phyloP scores from a whole-genome alignment of 2,888 invertebrate species.

The Polymixis lichenea region DNA sequence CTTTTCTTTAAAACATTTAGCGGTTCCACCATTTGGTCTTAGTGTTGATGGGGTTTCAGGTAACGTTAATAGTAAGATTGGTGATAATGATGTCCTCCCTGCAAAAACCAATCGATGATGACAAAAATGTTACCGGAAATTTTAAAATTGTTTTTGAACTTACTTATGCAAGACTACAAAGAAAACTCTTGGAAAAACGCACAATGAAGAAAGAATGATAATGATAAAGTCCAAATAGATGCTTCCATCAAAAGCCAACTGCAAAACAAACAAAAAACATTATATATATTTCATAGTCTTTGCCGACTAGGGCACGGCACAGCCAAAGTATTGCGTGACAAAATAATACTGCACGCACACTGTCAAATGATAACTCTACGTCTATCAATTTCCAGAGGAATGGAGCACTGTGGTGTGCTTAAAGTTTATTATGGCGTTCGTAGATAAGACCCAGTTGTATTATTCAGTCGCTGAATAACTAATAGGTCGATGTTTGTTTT shows the following conservation, averaged over 20 bases:
- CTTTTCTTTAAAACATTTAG: neutral
- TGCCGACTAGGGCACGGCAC: conserved; percentile 80
- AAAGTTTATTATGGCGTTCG: conserved; percentile 79
- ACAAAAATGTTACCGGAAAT: neutral
- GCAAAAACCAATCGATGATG: neutral
- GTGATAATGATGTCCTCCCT: neutral
- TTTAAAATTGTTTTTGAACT: neutral
- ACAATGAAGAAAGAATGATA: neutral
- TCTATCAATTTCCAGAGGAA: conserved; percentile 89
- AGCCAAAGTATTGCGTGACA: conserved; percentile 84
- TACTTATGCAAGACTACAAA: neutral
- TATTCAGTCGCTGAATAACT: conserved; percentile 76
- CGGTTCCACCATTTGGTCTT: neutral
- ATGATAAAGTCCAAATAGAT: neutral
- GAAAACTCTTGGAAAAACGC: neutral
- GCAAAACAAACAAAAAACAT: conserved; percentile 11
- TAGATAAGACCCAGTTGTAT: conserved; percentile 84
- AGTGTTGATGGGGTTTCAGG: accelerated
- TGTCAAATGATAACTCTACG: conserved; percentile 90
- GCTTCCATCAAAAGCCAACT: neutral
- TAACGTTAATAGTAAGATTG: neutral
- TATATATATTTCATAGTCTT: conserved; percentile 71
- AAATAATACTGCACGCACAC: conserved; percentile 84
- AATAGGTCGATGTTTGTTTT: conserved; percentile 70
- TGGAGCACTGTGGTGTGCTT: conserved; percentile 79